These are phyloP conservation scores for Paramormyrops hopkinsi DNA, from an alignment of 2,797 vertebrate species.

Conservation along the genomic window DNA sequence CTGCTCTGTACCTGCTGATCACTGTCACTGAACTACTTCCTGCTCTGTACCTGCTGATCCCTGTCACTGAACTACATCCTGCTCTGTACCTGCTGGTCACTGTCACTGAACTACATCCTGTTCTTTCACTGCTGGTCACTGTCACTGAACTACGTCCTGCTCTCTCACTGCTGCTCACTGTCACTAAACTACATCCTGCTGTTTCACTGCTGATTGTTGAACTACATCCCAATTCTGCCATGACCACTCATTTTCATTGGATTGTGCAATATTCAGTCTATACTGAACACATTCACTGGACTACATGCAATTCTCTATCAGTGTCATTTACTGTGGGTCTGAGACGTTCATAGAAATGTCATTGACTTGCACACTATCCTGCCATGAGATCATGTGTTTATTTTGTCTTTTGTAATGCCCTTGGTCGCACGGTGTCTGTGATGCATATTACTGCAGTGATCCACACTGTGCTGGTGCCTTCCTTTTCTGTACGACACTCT, in stretches of 20 bases:
- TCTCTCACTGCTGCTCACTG: neutral
- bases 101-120: neutral
- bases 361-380: neutral
- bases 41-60: neutral
- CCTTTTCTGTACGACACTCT: neutral
- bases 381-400: neutral
- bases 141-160: neutral
- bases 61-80: neutral
- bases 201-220: neutral
- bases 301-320: neutral
- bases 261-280: neutral
- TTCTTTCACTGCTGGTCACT: neutral
- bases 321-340: neutral
- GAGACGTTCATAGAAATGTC: neutral
- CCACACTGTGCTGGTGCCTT: neutral
- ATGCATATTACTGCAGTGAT: neutral
- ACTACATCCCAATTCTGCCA: neutral
- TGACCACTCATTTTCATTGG: neutral
- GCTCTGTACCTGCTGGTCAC: neutral
- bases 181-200: neutral
- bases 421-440: neutral
- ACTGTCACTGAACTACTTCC: neutral
- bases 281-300: neutral
- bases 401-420: neutral
- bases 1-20: neutral